Conservation (phyloP, 2,113 vertebrate species). For the Setophaga kirtlandii region DNA sequence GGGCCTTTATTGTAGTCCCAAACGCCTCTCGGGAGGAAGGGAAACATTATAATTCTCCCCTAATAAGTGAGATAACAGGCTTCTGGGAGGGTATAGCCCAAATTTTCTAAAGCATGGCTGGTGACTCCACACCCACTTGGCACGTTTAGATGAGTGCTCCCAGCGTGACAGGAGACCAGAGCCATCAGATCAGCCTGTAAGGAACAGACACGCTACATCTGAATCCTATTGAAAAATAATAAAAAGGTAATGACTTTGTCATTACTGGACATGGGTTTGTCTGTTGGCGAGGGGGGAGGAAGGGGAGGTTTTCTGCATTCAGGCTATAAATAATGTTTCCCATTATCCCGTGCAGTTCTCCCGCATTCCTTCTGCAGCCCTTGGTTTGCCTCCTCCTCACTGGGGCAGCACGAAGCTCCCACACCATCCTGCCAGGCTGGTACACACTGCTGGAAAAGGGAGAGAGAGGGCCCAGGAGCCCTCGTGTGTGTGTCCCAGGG, state of each 20-base stretch:
- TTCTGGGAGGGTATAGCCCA: conserved; percentile 60
- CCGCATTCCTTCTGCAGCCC: neutral
- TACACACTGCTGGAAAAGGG: neutral
- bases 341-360: conserved; percentile 66
- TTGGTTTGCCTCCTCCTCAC: neutral
- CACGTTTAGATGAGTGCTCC: neutral
- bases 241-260: conserved; percentile 84
- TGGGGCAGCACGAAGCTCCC: neutral
- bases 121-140: conserved; percentile 37
- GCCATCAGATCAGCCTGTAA: conserved; percentile 5
- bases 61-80: conserved; percentile 68
- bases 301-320: conserved; percentile 42
- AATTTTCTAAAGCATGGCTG: conserved; percentile 47
- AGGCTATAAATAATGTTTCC: conserved; percentile 75
- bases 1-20: conserved; percentile 57
- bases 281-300: conserved; percentile 40
- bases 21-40: conserved; percentile 47
- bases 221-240: conserved; percentile 82
- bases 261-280: conserved; percentile 80
- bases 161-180: neutral
- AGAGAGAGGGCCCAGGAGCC: neutral
- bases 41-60: conserved; percentile 62
- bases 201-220: conserved; percentile 64
- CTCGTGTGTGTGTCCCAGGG: neutral
- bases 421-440: neutral